Evolutionary conservation across 2,888 invertebrate species (phyloP).

Genomic region (Branchellion lobata): DNA sequence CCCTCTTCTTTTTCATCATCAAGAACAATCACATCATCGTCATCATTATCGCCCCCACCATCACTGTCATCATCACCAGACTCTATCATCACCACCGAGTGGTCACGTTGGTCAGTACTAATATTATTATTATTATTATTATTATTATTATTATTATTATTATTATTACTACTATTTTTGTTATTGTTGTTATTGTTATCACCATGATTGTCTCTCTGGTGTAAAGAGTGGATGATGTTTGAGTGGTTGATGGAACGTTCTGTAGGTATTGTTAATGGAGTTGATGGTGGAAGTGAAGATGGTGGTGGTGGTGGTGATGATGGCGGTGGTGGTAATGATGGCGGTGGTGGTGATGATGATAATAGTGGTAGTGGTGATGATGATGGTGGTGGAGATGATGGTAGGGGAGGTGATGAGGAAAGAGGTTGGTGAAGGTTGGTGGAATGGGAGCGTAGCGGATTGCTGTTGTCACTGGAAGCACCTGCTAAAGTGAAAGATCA

Average conservation of each 20-base stretch:
- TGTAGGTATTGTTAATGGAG: too few relatives aligned
- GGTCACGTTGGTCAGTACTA: not conserved
- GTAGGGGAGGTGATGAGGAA: too few relatives aligned
- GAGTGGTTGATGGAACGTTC: too few relatives aligned
- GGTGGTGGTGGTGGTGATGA: not conserved
- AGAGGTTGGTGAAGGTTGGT: not conserved
- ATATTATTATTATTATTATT: not conserved
- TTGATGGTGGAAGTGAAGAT: too few relatives aligned
- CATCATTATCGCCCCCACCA: not conserved
- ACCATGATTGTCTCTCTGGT: too few relatives aligned
- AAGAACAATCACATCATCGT: not conserved
- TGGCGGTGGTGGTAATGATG: not conserved
- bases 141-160: too few relatives aligned
- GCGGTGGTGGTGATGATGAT: not conserved
- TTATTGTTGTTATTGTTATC: not conserved
- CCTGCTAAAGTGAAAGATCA: too few relatives aligned
- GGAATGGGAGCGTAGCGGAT: not conserved
- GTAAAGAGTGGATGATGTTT: too few relatives aligned
- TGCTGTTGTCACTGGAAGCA: too few relatives aligned
- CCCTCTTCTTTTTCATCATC: constrained; percentile 5
- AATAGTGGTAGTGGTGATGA: constrained; percentile 13
- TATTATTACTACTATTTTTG: not conserved
- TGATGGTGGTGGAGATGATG: constrained; percentile 10
- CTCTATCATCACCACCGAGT: not conserved
- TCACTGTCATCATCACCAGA: not conserved